Conservation (phyloP, 2,888 invertebrate species). For the Cantharis flavilabris region DNA sequence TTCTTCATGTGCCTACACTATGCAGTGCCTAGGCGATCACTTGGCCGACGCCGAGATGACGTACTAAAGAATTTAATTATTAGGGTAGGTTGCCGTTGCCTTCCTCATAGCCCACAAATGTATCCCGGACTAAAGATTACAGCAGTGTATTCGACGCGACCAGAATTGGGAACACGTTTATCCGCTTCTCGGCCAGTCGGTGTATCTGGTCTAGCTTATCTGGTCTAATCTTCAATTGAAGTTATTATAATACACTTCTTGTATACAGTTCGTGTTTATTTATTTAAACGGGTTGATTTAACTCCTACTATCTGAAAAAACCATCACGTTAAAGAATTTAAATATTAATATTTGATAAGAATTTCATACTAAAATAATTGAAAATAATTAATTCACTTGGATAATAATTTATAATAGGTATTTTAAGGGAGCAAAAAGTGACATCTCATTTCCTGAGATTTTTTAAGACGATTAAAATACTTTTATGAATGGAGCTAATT, state of each 20-base stretch:
- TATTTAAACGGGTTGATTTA: neutral
- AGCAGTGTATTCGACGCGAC: too few species aligned
- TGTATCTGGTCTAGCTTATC: neutral
- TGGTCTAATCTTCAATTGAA: neutral
- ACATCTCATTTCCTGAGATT: neutral
- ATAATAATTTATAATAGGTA: neutral
- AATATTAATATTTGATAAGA: neutral
- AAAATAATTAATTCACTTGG: neutral
- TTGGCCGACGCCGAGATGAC: too few species aligned
- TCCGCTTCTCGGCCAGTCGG: too few species aligned
- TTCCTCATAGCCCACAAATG: too few species aligned
- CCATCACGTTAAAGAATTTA: neutral
- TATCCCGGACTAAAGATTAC: too few species aligned
- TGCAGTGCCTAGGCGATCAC: too few species aligned
- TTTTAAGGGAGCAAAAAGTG: constrained; percentile 1
- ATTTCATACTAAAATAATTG: neutral
- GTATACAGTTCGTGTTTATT: neutral
- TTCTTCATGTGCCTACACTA: too few species aligned
- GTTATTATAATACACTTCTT: neutral
- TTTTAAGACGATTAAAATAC: constrained; percentile 11
- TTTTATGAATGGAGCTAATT: constrained; percentile 24
- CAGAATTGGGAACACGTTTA: too few species aligned
- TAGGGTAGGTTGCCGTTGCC: too few species aligned
- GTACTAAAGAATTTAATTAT: too few species aligned
- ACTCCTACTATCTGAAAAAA: neutral